Evolutionary conservation across 2,113 vertebrate species (phyloP).

Genomic region (Copsychus sechellarum): DNA sequence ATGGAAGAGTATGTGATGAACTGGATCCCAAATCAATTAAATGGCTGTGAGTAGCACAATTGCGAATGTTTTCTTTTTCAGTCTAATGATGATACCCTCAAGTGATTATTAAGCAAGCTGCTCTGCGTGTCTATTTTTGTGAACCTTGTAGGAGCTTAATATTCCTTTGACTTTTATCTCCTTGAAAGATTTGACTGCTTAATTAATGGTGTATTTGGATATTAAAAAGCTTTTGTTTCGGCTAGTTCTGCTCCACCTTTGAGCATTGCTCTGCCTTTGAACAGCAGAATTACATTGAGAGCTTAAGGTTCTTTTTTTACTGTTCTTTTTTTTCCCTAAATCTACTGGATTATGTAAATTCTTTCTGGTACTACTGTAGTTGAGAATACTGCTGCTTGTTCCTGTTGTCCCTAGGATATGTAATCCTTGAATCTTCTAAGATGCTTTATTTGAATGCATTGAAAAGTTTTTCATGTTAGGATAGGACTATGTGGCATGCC

Average conservation of each 20-base stretch:
- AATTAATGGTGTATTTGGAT: background rate
- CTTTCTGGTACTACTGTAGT: background rate
- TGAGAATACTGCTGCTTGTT: background rate
- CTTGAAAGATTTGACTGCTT: background rate
- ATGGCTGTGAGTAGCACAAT: background rate
- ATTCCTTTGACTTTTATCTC: background rate
- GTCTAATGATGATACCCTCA: background rate
- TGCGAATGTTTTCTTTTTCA: background rate
- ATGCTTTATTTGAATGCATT: background rate
- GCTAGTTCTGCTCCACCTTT: background rate
- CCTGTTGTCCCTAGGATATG: background rate
- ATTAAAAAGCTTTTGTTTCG: background rate
- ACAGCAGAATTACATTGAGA: background rate
- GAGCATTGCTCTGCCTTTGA: background rate
- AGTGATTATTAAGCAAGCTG: background rate
- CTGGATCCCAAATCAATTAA: background rate
- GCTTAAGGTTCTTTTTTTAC: background rate
- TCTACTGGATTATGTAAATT: background rate
- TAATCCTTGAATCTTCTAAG: background rate
- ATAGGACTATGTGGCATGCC: background rate
- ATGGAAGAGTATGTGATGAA: background rate
- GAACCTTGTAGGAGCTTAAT: background rate
- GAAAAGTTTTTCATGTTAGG: background rate
- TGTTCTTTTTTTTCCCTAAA: rapidly evolving
- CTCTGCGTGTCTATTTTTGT: background rate